A percentile compares a stretch with the other conserved stretches of the same genome.
Conservation (phyloP, 23 tunicate species). For the Halocynthia aurantium region DNA sequence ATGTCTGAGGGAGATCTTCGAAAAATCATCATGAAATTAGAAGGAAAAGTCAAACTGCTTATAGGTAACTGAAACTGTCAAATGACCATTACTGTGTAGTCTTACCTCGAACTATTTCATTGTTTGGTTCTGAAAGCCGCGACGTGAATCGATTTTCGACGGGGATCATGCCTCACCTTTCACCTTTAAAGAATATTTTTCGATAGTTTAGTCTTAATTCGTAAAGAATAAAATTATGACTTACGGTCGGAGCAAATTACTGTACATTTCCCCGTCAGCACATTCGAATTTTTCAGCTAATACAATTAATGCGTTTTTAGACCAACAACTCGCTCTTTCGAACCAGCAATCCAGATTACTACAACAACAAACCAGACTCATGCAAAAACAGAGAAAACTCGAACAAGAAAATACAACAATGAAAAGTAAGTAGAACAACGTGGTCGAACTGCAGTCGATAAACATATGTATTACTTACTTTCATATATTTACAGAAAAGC, state of each 20-base stretch:
- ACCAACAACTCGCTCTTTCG: background rate
- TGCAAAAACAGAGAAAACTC: background rate
- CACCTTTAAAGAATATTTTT: too few relatives aligned
- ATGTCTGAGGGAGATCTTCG: background rate
- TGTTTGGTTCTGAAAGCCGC: too few relatives aligned
- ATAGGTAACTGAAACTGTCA: background rate
- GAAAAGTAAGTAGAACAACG: background rate
- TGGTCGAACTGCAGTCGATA: too few relatives aligned
- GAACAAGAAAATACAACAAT: background rate
- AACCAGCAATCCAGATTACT: background rate
- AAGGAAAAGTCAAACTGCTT: background rate
- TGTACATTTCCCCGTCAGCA: too few relatives aligned
- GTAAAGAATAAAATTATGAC: too few relatives aligned
- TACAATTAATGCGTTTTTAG: background rate
- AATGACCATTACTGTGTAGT: too few relatives aligned
- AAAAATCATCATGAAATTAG: background rate
- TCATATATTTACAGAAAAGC: too few relatives aligned
- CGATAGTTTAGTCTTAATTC: too few relatives aligned
- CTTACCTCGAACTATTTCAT: too few relatives aligned
- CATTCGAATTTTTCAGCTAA: too few relatives aligned
- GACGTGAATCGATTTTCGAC: background rate
- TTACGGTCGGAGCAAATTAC: too few relatives aligned
- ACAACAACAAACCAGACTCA: conserved; percentile 5
- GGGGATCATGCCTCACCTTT: background rate
- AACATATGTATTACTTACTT: too few relatives aligned